phyloP scores from a whole-genome alignment of 2,797 vertebrate genomes.

The Sciurus carolinensis region DNA sequence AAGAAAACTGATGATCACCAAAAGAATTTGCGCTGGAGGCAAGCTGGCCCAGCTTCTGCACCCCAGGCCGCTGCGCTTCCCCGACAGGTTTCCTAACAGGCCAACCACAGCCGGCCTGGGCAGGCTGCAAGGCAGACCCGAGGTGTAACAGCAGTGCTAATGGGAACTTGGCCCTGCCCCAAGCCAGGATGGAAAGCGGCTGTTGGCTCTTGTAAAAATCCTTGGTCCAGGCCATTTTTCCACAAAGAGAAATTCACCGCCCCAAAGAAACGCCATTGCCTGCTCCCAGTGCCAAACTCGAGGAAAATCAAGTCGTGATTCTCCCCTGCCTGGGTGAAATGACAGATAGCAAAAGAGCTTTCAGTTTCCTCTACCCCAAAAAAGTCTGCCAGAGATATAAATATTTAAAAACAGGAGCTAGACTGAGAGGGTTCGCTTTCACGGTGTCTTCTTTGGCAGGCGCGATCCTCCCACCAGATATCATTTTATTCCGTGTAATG shows the following conservation, averaged over 20 bases:
- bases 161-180: conserved; percentile 79
- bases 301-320: conserved; percentile 85
- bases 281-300: conserved; percentile 74
- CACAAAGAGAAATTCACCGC: conserved; percentile 81
- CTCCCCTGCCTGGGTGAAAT: conserved; percentile 87
- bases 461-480: conserved; percentile 89
- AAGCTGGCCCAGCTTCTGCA: background rate
- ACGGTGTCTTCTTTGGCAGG: conserved; percentile 89
- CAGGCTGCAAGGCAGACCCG: background rate
- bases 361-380: conserved; percentile 88
- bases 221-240: conserved; percentile 77
- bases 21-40: background rate
- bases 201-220: conserved; percentile 79
- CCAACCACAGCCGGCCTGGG: background rate
- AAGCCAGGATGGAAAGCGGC: conserved; percentile 68
- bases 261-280: conserved; percentile 74
- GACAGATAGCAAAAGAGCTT: conserved; percentile 90
- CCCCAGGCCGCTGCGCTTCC: background rate
- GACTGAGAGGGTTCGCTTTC: conserved; percentile 90
- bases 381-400: conserved; percentile 91
- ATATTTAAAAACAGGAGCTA: conserved; percentile 92
- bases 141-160: conserved; percentile 65
- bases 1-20: background rate
- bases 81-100: conserved; percentile 4
- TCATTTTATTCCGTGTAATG: conserved; percentile 89